Evolutionary conservation across 2,888 invertebrate species (phyloP).

Genomic region (Drosophila suboccidentalis): DNA sequence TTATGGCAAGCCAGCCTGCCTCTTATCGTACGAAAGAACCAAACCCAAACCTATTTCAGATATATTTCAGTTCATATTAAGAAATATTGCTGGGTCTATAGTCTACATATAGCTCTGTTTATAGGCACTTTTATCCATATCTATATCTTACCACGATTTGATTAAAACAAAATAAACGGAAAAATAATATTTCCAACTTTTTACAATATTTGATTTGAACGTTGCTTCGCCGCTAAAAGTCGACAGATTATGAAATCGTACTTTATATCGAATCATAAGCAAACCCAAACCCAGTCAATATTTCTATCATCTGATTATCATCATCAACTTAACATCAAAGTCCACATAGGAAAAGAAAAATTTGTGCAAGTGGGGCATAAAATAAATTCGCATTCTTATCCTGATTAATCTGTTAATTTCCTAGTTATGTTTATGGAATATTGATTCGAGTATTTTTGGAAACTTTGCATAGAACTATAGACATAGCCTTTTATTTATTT

Average conservation of each 20-base stretch:
- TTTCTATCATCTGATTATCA: conserved; percentile 1
- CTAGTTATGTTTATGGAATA: too few species aligned
- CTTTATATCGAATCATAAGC: conserved; percentile 7
- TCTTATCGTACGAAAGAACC: conserved; percentile 51
- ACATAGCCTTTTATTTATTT: too few species aligned
- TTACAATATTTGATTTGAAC: conserved; percentile 46
- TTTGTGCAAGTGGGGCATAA: not conserved
- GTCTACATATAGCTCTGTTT: conserved; percentile 9
- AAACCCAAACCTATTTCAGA: conserved; percentile 17
- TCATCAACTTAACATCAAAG: conserved; percentile 4
- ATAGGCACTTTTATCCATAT: conserved; percentile 19
- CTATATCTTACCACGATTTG: conserved; percentile 42
- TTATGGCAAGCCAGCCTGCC: conserved; percentile 49
- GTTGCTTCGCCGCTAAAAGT: not conserved
- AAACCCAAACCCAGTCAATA: not conserved
- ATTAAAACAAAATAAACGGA: conserved; percentile 51
- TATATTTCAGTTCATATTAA: conserved; percentile 18
- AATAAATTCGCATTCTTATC: not conserved
- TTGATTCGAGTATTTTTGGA: too few species aligned
- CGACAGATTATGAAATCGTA: conserved; percentile 10
- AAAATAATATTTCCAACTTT: conserved; percentile 19
- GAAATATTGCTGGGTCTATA: conserved; percentile 10
- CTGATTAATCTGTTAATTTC: too few species aligned
- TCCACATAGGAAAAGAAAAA: not conserved
- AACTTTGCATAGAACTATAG: too few species aligned